Conservation (phyloP, 2,888 invertebrate genomes). For the Smittia sp. region DNA sequence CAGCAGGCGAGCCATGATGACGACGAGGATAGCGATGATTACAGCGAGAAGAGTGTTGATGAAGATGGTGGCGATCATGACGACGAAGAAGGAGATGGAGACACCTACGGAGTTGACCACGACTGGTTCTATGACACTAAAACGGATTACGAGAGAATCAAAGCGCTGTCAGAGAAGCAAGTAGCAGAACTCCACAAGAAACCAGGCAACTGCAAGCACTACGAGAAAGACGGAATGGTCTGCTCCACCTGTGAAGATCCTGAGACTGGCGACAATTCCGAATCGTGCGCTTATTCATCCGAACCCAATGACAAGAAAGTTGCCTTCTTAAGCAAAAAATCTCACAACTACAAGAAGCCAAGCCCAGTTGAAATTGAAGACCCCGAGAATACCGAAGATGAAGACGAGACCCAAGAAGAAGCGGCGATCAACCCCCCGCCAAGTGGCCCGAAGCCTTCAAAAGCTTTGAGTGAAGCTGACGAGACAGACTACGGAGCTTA, state of each 20-base stretch:
- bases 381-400: neutral
- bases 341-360: conserved; percentile 35
- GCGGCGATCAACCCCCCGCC: neutral
- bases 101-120: conserved; percentile 53
- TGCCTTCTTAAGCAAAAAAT: conserved; percentile 56
- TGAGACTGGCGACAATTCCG: conserved; percentile 71
- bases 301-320: conserved; percentile 70
- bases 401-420: conserved; percentile 22
- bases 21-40: conserved; percentile 2
- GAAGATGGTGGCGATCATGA: conserved; percentile 22
- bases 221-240: conserved; percentile 60
- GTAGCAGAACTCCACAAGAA: conserved; percentile 62
- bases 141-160: conserved; percentile 59
- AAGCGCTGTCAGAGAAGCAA: conserved; percentile 62
- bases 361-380: neutral
- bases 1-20: neutral
- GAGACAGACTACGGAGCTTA: conserved; percentile 39
- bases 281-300: conserved; percentile 75
- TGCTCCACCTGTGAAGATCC: conserved; percentile 73
- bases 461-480: conserved; percentile 25
- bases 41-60: neutral
- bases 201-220: conserved; percentile 62
- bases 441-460: neutral
- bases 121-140: conserved; percentile 57
- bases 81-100: neutral